These are phyloP conservation scores for Nematolebias whitei DNA, from an alignment of 2,113 vertebrate genomes.

Conservation along the genomic window DNA sequence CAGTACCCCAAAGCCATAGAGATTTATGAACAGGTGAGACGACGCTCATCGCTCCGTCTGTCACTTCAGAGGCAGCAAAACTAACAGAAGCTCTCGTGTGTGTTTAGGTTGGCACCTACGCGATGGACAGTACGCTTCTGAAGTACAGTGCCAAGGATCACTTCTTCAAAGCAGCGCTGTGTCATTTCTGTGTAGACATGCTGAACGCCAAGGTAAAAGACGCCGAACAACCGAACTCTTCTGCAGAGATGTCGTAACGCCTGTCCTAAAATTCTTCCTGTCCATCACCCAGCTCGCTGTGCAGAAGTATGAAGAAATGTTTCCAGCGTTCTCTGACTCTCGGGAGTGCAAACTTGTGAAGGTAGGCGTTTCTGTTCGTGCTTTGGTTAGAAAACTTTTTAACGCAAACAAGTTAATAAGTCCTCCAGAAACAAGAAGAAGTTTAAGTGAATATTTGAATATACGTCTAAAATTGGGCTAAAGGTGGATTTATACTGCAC, in stretches of 20 bases:
- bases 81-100: not conserved
- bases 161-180: constrained; percentile 93
- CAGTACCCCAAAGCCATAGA: constrained; percentile 92
- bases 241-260: fast-evolving
- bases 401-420: too few species aligned
- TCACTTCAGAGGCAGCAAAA: not conserved
- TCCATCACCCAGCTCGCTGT: constrained; percentile 82
- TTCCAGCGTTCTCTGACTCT: constrained; percentile 90
- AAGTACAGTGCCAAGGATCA: constrained; percentile 96
- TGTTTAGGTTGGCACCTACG: constrained; percentile 83
- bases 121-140: constrained; percentile 92
- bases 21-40: constrained; percentile 89
- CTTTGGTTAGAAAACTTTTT: too few species aligned
- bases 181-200: constrained; percentile 95
- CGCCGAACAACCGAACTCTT: not conserved
- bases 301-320: constrained; percentile 93
- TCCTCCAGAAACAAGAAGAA: too few species aligned
- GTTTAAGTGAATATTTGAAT: too few species aligned
- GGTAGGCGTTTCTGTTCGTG: constrained; percentile 65
- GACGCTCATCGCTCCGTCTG: not conserved
- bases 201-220: constrained; percentile 88
- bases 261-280: not conserved
- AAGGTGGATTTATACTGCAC: too few species aligned
- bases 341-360: constrained; percentile 91
- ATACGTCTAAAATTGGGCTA: too few species aligned